Conservation (phyloP, 2,113 vertebrate genomes). For the Amphiprion ocellaris region DNA sequence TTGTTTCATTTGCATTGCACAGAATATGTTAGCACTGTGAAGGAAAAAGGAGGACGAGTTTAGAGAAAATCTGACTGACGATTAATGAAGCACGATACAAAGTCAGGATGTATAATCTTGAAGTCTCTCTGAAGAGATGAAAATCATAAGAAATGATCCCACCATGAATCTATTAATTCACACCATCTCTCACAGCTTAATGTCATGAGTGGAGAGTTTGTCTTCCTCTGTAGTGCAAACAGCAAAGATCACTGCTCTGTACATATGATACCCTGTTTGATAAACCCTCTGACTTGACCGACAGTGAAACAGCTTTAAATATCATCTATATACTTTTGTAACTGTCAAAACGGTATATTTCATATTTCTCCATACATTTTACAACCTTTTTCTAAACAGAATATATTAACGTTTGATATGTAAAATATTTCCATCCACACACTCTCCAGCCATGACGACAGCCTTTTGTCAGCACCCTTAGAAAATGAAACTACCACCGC, state of each 20-base stretch:
- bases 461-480: neutral
- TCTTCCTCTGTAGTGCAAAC: slow-evolving; percentile 68
- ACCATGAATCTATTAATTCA: neutral
- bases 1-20: neutral
- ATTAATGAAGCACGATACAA: slow-evolving; percentile 10
- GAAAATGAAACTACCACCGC: neutral
- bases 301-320: slow-evolving; percentile 53
- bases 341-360: slow-evolving; percentile 29
- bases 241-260: slow-evolving; percentile 46
- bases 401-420: slow-evolving; percentile 69
- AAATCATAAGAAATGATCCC: slow-evolving; percentile 17
- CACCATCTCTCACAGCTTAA: slow-evolving; percentile 1
- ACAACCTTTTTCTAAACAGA: slow-evolving; percentile 43
- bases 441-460: slow-evolving; percentile 6
- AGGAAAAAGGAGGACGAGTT: neutral
- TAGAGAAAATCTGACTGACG: neutral
- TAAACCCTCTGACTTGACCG: slow-evolving; percentile 20
- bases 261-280: slow-evolving; percentile 61
- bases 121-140: slow-evolving; percentile 10
- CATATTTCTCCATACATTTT: slow-evolving; percentile 37
- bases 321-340: slow-evolving; percentile 30
- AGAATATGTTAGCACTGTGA: neutral
- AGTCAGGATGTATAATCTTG: slow-evolving; percentile 13
- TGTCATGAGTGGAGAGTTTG: slow-evolving; percentile 13
- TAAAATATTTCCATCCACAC: slow-evolving; percentile 46